Evolutionary conservation across 2,888 invertebrate species (phyloP).

Genomic region (Macroteleia sp.): DNA sequence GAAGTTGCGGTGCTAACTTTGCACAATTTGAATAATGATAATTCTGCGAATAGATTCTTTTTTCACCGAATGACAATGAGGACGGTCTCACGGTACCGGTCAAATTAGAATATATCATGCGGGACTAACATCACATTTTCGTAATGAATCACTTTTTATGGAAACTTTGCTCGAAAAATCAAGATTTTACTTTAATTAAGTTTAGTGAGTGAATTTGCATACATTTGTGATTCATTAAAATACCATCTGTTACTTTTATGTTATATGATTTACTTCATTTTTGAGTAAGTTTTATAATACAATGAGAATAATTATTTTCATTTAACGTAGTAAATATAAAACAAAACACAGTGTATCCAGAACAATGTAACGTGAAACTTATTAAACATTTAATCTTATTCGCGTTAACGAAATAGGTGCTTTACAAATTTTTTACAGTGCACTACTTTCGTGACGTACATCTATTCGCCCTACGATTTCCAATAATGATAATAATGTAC

Average conservation of each 20-base stretch:
- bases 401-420: not conserved
- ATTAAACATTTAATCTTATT: constrained; percentile 22
- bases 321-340: no score
- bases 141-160: constrained; percentile 49
- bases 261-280: not conserved
- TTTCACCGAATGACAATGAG: constrained; percentile 12
- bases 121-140: constrained; percentile 25
- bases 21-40: constrained; percentile 41
- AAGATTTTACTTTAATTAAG: not conserved
- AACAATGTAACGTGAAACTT: not conserved
- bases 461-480: not conserved
- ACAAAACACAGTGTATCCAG: no score
- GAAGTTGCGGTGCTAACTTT: constrained; percentile 7
- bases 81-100: constrained; percentile 23
- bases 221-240: constrained; percentile 4
- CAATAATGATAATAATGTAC: not conserved
- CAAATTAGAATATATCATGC: constrained; percentile 46
- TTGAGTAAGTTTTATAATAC: no score
- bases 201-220: constrained; percentile 13
- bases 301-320: no score
- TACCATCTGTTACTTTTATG: not conserved
- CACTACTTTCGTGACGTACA: not conserved
- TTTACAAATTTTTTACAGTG: constrained; percentile 5
- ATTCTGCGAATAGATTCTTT: constrained; percentile 12
- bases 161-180: not conserved